These are phyloP conservation scores for Troglohyphantes excavatus DNA, from an alignment of 2,888 invertebrate species.

Conservation along the genomic window DNA sequence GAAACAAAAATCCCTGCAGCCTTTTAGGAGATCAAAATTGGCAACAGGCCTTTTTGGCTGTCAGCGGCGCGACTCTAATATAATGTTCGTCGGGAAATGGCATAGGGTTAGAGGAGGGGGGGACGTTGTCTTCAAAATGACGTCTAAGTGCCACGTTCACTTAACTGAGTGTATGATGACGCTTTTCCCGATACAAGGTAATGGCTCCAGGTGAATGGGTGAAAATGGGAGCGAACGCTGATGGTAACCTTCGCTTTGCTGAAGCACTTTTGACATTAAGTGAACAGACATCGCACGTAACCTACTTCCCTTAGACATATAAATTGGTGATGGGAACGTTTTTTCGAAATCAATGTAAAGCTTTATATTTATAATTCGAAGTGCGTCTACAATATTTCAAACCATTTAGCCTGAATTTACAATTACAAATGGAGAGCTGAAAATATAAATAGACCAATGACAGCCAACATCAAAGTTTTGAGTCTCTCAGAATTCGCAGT, in stretches of 20 bases:
- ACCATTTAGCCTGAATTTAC: too few species aligned
- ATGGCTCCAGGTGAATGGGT: not conserved
- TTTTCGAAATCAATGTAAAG: too few species aligned
- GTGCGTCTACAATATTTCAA: too few species aligned
- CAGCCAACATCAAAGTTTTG: too few species aligned
- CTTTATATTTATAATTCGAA: too few species aligned
- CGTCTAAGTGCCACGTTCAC: slow-evolving; percentile 32
- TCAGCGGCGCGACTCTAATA: slow-evolving; percentile 21
- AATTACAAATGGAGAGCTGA: too few species aligned
- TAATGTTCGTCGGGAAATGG: slow-evolving; percentile 3
- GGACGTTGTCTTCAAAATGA: not conserved
- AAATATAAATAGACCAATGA: too few species aligned
- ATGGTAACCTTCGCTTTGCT: not conserved
- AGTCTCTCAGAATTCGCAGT: too few species aligned
- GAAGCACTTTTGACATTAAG: not conserved
- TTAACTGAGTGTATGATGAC: slow-evolving; percentile 28
- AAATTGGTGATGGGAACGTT: too few species aligned
- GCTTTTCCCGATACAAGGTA: not conserved
- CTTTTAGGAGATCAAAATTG: slow-evolving; percentile 35
- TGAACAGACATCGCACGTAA: too few species aligned
- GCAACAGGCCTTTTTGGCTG: slow-evolving; percentile 52
- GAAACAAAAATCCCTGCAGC: not conserved
- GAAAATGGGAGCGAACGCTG: not conserved
- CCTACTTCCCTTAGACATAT: too few species aligned
- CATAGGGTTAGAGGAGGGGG: slow-evolving; percentile 4